phyloP scores from a whole-genome alignment of 1,140 invertebrate genomes.

The Drosophila truncata region DNA sequence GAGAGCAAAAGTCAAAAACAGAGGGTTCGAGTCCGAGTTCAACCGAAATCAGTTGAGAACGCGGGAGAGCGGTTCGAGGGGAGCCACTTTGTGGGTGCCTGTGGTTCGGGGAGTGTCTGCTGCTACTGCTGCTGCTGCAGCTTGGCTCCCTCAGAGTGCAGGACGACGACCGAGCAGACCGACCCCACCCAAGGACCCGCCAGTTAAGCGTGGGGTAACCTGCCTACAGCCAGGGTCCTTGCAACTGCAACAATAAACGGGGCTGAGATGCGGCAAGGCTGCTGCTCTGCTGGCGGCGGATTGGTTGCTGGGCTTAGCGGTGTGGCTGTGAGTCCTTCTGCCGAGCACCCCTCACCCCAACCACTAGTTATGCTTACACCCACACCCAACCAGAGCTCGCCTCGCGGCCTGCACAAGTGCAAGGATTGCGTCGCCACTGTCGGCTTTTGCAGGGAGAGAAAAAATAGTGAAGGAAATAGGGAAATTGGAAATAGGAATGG shows the following conservation, averaged over 20 bases:
- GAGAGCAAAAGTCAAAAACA: conserved; percentile 14
- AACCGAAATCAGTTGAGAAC: not conserved
- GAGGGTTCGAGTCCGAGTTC: conserved; percentile 21
- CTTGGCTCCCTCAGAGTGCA: conserved; percentile 34
- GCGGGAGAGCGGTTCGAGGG: not conserved
- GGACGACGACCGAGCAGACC: conserved; percentile 17
- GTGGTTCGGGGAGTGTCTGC: conserved; percentile 32
- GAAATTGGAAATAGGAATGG: too few species aligned
- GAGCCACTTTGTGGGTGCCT: not conserved
- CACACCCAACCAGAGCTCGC: conserved; percentile 22
- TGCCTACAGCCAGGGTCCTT: conserved; percentile 47
- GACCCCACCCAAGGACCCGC: not conserved
- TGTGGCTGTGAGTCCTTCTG: conserved; percentile 50
- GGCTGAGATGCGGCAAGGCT: conserved; percentile 57
- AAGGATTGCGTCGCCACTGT: conserved; percentile 80
- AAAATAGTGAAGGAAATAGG: too few species aligned
- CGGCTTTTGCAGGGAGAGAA: conserved; percentile 19
- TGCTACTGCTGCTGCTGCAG: conserved; percentile 42
- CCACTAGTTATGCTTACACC: conserved; percentile 3
- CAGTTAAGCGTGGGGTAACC: not conserved
- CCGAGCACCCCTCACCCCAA: conserved; percentile 1
- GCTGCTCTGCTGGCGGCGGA: conserved; percentile 64
- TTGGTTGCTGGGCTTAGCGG: conserved; percentile 64
- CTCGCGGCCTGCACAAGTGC: conserved; percentile 76
- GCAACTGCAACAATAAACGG: conserved; percentile 49